These are phyloP conservation scores for Calephelis perditalis DNA, from an alignment of 2,888 invertebrate species.

Conservation along the genomic window DNA sequence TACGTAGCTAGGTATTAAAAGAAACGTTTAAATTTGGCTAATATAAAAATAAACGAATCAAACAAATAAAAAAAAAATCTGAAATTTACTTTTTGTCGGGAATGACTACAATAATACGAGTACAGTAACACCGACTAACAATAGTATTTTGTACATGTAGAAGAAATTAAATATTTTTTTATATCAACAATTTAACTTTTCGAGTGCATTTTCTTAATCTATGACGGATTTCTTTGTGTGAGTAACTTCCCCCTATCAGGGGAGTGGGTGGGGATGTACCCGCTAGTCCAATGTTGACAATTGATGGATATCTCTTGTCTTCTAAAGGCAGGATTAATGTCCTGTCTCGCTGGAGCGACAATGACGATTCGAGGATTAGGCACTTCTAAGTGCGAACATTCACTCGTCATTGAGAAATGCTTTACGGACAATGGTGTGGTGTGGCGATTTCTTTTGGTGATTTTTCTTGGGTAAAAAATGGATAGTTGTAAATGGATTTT, in stretches of 20 bases:
- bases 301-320: conserved; percentile 77
- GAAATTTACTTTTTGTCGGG: too few relatives aligned
- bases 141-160: too few relatives aligned
- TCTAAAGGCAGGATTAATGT: conserved; percentile 75
- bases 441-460: conserved; percentile 23
- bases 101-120: too few relatives aligned
- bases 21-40: too few relatives aligned
- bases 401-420: conserved; percentile 31
- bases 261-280: conserved; percentile 42
- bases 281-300: conserved; percentile 74
- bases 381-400: conserved; percentile 43
- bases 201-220: conserved; percentile 39
- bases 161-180: too few relatives aligned
- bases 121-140: too few relatives aligned
- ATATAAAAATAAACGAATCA: too few relatives aligned
- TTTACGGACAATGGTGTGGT: conserved; percentile 27
- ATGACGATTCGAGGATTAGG: conserved; percentile 63
- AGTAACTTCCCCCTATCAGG: conserved; percentile 41
- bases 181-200: too few relatives aligned
- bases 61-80: too few relatives aligned
- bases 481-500: not conserved
- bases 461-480: conserved; percentile 20
- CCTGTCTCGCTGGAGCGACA: conserved; percentile 53
- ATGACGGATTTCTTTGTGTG: conserved; percentile 51
- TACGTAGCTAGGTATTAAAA: too few relatives aligned